Conservation (phyloP, 2,888 invertebrate genomes). For the Meiosimyza decipiens region DNA sequence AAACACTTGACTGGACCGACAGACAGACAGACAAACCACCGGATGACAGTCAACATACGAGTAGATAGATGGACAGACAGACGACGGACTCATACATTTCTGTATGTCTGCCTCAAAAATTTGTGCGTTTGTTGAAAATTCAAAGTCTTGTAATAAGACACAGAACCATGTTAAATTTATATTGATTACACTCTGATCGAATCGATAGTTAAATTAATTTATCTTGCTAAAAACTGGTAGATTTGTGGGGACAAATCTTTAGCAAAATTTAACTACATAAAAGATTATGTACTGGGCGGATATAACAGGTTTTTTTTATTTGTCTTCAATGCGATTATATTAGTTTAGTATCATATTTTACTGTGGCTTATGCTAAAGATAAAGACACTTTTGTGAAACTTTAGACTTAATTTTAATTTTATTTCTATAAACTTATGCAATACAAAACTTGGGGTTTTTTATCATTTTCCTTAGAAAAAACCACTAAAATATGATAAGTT, state of each 20-base stretch:
- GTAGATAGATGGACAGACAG: slow-evolving; percentile 1
- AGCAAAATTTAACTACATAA: not conserved
- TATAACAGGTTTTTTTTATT: too few species aligned
- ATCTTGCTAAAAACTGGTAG: slow-evolving; percentile 48
- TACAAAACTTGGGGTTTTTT: too few species aligned
- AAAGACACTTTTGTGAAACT: too few species aligned
- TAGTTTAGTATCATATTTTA: too few species aligned
- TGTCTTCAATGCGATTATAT: too few species aligned
- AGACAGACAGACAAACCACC: not conserved
- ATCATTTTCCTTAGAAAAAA: too few species aligned
- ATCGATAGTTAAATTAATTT: slow-evolving; percentile 64
- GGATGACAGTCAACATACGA: not conserved
- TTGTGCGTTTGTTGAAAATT: not conserved
- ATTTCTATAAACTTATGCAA: too few species aligned
- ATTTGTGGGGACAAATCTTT: slow-evolving; percentile 22
- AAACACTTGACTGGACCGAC: not conserved
- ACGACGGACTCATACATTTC: not conserved
- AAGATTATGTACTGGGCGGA: too few species aligned
- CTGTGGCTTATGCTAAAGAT: too few species aligned
- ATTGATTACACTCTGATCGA: slow-evolving; percentile 59
- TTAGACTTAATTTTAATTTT: too few species aligned
- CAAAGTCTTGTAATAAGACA: slow-evolving; percentile 17
- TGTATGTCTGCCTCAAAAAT: not conserved
- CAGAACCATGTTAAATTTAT: slow-evolving; percentile 43
- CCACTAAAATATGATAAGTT: too few species aligned